Base-by-base conservation (phyloP, 2,797 vertebrate genomes). In the Anguilla anguilla region DNA sequence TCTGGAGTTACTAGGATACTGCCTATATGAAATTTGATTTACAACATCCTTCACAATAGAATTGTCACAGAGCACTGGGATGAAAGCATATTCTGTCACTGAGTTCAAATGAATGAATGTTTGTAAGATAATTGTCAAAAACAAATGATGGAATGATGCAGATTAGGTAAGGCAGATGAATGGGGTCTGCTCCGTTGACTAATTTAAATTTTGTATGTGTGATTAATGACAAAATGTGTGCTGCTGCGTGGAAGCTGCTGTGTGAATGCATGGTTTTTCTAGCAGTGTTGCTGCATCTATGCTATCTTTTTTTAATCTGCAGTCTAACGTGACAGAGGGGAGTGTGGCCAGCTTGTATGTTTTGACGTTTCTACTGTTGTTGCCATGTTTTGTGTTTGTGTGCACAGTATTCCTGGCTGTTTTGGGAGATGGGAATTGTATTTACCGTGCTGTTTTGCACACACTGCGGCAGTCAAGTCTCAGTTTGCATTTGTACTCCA, bases 401-500 rank as follows among this genome's bases (percentile, higher is more conserved):
- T 81, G 19, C 22, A 51, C 43, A 25, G 79, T 9, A 25, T 82
- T 35, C 31, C 35, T 39, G 17, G 74, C 15, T 79, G 13, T 74
- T 74, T 74, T 74, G 46, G 43, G 46, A 51, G 22, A 51, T 82
- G 7, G 51, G 22, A 6, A 82, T 82, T 49, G 51, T 35, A 25
- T 82, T 11, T 51, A n/a, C 46, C 10, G 3, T 46, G 19, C 6
- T 81, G 46, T 51, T 49, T 82, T 25, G 46, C 79, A 25, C 17
- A 46, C 43, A 49, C 39, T 81, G 43, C 51, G 79, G 22, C 19
- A n/a, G 25, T 51, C 79, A 49, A 49, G n/a, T 81, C 77, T 43
- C 77, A 81, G 39, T 81, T 81, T 49, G 79, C 79, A 82, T 25
- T 82, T 82, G 19, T 13, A 25, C 28, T 82, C n/a, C 35, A 61